phyloP scores from a whole-genome alignment of 2,888 invertebrate species.

The Colletes collaris region DNA sequence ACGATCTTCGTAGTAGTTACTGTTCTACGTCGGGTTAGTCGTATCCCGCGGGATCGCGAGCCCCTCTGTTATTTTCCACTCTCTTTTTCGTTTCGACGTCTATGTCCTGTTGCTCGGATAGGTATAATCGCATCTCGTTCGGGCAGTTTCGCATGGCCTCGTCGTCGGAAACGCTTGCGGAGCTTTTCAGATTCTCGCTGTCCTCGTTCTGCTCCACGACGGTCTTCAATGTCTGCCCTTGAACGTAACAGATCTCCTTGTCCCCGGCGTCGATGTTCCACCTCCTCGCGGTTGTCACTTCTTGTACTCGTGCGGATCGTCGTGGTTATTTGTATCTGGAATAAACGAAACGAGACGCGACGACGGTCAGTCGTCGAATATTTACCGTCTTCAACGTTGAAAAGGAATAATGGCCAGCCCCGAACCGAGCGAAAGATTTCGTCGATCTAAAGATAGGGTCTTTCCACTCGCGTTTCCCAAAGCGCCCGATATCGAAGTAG shows the following conservation, averaged over 20 bases:
- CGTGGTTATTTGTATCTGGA: conserved; percentile 81
- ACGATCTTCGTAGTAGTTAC: too few species aligned
- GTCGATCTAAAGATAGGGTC: too few species aligned
- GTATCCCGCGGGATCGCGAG: too few species aligned
- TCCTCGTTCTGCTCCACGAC: conserved; percentile 75
- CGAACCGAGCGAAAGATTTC: too few species aligned
- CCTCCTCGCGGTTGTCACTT: conserved; percentile 16
- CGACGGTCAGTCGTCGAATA: background rate
- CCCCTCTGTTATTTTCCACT: too few species aligned
- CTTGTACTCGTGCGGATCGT: conserved; percentile 74
- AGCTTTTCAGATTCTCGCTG: conserved; percentile 38
- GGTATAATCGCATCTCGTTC: too few species aligned
- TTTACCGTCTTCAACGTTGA: too few species aligned
- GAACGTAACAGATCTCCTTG: conserved; percentile 46
- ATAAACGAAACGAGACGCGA: conserved; percentile 22
- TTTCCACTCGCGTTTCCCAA: too few species aligned
- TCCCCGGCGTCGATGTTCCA: conserved; percentile 20
- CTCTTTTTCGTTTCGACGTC: too few species aligned
- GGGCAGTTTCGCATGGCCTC: conserved; percentile 56
- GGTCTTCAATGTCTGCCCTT: conserved; percentile 72
- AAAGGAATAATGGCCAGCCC: too few species aligned
- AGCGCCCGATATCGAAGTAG: background rate
- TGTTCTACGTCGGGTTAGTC: too few species aligned
- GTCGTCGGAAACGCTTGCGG: conserved; percentile 49
- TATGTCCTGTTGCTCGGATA: too few species aligned